Percentiles rank a stretch among this genome's conserved stretches.
These are phyloP conservation scores for Microcebus griseorufus DNA, from an alignment of 2,113 vertebrate genomes.

Conservation along the genomic window DNA sequence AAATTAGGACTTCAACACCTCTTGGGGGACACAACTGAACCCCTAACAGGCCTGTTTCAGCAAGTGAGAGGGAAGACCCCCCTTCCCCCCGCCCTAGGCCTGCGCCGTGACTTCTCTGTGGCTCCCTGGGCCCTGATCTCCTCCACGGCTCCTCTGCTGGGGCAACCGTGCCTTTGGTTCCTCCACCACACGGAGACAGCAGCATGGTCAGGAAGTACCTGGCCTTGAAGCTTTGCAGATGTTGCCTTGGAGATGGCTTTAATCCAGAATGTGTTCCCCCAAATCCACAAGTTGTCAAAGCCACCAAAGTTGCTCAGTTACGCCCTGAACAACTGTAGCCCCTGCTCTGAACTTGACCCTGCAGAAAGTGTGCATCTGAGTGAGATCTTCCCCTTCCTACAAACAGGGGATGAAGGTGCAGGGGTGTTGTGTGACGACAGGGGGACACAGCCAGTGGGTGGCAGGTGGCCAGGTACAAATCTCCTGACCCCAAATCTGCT, in stretches of 20 bases:
- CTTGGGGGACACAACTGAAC: not conserved
- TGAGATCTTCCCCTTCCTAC: not conserved
- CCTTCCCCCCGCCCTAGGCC: not conserved
- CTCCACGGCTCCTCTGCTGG: not conserved
- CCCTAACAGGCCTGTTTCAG: not conserved
- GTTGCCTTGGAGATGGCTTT: not conserved
- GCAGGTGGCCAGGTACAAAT: not conserved
- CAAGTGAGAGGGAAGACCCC: not conserved
- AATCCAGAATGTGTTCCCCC: not conserved
- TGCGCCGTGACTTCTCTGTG: not conserved
- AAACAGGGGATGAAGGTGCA: not conserved
- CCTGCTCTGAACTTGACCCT: not conserved
- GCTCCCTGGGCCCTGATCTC: fast-evolving
- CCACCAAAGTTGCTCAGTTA: not conserved
- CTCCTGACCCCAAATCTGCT: not conserved
- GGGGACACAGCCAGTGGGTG: not conserved
- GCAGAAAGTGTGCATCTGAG: not conserved
- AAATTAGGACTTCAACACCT: not conserved
- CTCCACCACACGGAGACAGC: not conserved
- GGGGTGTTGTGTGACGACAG: not conserved
- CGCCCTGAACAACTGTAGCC: not conserved
- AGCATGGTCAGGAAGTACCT: not conserved
- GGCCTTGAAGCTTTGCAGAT: not conserved
- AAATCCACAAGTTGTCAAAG: not conserved
- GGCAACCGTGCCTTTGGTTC: not conserved